Base-by-base conservation (phyloP, 92 coral and sea anemone genomes). In the Epizoanthus stellaris region DNA sequence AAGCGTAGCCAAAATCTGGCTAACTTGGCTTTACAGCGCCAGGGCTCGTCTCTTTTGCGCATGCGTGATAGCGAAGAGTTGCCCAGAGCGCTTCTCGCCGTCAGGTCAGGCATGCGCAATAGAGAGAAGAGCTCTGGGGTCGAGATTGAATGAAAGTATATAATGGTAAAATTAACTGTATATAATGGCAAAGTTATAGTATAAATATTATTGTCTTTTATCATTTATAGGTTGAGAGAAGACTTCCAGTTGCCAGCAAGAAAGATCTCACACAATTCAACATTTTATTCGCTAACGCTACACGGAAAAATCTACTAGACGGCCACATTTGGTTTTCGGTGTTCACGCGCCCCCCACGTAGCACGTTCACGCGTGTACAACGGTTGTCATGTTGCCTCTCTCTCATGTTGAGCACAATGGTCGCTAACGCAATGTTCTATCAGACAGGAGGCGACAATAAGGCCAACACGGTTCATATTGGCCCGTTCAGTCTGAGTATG, bases 321-420 rank as follows among this genome's bases (percentile, higher is more conserved):
- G 98, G 94, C 17, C 98, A 95, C 75, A 85, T 95, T 54, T 95
- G 98, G 98, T 89, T 95, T 45, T 95, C 98, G 3, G 98, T 95
- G 40, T 88, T 92, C 85, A 95, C 98, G 15, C 90, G 98, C 62
- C 98, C 98, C 1, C 93, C 95, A 16, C 90, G 91, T n/a, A 94
- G 95, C 70, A 89, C 95, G 23, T 95, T 95, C 70, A 95, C 98
- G 8, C 93, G 98, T 21, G 94, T 94, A 36, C 98, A 95, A 82
- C 92, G 98, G 54, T 85, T 95, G 45, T 92, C 98, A 0, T 95
- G 98, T 67, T 95, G 98, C 75, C 90, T 95, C 34, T 88, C 98
- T 38, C 67, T 95, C 72, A 67, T 95, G 68, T 56, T 94, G 39
- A 86, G 91, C 20, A 95, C 98, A 17, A 93, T 95, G 98, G 21